Conservation (phyloP, 2,888 invertebrate genomes). For the Heliconius hortense region DNA sequence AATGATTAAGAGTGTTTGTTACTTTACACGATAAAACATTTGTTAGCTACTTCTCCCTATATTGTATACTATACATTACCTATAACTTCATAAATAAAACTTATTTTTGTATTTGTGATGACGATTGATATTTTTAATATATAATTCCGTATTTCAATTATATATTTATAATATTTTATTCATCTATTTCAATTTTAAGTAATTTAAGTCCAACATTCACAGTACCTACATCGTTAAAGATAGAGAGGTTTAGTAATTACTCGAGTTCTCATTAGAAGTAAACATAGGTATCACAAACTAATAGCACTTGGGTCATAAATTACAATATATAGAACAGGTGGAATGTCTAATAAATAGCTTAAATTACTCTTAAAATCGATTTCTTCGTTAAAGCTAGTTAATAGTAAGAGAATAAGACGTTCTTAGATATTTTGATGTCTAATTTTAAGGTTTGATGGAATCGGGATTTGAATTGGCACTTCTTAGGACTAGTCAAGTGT, state of each 20-base stretch:
- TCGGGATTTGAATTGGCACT: background rate
- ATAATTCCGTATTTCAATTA: background rate
- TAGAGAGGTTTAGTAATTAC: slow-evolving; percentile 19
- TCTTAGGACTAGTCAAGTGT: background rate
- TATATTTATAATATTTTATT: background rate
- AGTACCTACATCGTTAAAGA: slow-evolving; percentile 21
- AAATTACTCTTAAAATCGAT: slow-evolving; percentile 8
- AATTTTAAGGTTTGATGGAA: background rate
- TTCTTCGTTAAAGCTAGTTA: background rate
- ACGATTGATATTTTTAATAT: background rate
- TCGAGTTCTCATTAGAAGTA: slow-evolving; percentile 10
- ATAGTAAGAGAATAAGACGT: background rate
- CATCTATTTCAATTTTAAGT: background rate
- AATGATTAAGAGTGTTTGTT: too few species aligned
- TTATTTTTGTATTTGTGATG: background rate
- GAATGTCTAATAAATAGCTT: slow-evolving; percentile 9
- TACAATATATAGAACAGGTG: background rate
- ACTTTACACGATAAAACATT: too few species aligned
- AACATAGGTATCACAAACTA: background rate
- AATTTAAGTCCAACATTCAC: background rate
- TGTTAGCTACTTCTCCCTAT: too few species aligned
- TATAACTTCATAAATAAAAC: too few species aligned
- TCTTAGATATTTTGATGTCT: background rate
- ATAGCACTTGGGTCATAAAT: slow-evolving; percentile 1
- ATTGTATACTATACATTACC: too few species aligned